phyloP scores from a whole-genome alignment of 2,113 vertebrate genomes.

The Salminus brasiliensis region DNA sequence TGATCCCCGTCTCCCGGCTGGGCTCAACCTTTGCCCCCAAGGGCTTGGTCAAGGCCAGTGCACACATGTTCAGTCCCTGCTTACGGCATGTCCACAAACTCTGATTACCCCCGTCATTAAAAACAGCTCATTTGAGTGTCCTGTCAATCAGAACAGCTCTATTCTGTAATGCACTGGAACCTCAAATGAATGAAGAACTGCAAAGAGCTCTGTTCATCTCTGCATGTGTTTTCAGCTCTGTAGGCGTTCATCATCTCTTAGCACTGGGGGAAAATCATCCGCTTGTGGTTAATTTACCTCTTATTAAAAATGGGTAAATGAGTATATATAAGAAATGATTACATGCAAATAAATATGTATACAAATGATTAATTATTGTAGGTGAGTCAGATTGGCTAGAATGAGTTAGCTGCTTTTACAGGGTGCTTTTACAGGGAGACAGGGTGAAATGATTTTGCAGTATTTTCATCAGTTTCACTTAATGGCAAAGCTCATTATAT shows the following conservation, averaged over 20 bases:
- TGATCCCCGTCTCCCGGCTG: constrained; percentile 64
- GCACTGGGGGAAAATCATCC: background rate
- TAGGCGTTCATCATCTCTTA: background rate
- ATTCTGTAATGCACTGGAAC: background rate
- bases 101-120: background rate
- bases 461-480: background rate
- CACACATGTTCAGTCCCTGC: constrained; percentile 42
- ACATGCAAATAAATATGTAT: background rate
- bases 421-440: background rate
- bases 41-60: constrained; percentile 63
- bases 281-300: background rate
- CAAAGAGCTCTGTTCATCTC: background rate
- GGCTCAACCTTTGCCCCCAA: constrained; percentile 67
- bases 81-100: constrained; percentile 13
- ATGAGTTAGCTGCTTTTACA: background rate
- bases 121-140: background rate
- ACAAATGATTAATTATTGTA: background rate
- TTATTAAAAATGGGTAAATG: background rate
- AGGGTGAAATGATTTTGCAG: background rate
- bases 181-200: no score
- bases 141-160: background rate
- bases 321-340: background rate
- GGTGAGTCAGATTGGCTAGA: background rate
- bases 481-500: background rate
- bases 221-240: background rate